Base-by-base conservation (phyloP, 1,140 invertebrate genomes). In the Galleria mellonella region DNA sequence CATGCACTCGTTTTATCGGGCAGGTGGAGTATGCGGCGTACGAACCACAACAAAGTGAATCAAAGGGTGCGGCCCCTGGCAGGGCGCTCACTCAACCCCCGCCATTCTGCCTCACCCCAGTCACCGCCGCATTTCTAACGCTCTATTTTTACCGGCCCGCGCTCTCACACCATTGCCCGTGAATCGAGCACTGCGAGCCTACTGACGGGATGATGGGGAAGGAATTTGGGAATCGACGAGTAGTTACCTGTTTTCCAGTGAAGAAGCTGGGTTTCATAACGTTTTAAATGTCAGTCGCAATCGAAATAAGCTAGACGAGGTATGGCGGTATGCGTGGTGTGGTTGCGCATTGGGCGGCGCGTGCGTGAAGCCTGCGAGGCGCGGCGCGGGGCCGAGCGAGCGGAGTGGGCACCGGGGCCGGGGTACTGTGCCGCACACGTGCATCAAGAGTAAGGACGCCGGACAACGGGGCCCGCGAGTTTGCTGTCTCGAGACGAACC, bases 41-140 rank as follows among this genome's bases (percentile, higher is more conserved):
- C 36, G 50, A 47, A 45, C 49, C 52, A 46, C 43, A 52, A 54
- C 47, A 46, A 40, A 52, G 46, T 47, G 53, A 54, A 50, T 60
- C 50, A 59, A 69, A 69, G 17, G 70, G 75, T 63, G 65, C 62
- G 63, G 58, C 61, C 66, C 69, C 64, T 52, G 38, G 50, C 47
- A 62, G 72, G 70, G 72, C 71, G 69, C 59, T 69, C 59, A 63
- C 72, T 72, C 68, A 72, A 75, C 78, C 79, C 79, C 76, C 70
- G 76, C 68, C 77, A 74, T 72, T 75, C 64, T 77, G 72, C 79
- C 79, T 81, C 76, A 83, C 79, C 79, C 79, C 79, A 79, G 49
- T 66, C 51, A 10, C 10, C 30, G 30, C 50, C 61, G 39, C 60
- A 62, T 72, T 79, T 72, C 66, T 74, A 71, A 47, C 75, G 62